These are phyloP conservation scores for Galeopsomyia nigrocyanea DNA, from an alignment of 2,888 invertebrate species.

Conservation along the genomic window DNA sequence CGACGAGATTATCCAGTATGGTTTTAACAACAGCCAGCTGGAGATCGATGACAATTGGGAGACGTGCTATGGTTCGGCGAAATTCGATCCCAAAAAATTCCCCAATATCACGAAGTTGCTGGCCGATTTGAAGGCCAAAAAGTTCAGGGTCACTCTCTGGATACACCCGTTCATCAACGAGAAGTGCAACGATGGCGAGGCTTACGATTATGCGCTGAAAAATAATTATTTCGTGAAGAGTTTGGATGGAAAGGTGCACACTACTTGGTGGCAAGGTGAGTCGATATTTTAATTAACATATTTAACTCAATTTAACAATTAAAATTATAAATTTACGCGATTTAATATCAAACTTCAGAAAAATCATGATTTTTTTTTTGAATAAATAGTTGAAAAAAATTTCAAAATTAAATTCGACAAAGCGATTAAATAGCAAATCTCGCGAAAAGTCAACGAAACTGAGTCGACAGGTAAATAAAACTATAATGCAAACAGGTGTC, in stretches of 20 bases:
- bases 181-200: conserved; percentile 70
- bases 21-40: conserved; percentile 80
- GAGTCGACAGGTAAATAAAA: no score
- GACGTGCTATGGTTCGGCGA: conserved; percentile 85
- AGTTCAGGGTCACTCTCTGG: conserved; percentile 86
- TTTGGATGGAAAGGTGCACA: conserved; percentile 58
- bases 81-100: conserved; percentile 79
- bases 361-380: no score
- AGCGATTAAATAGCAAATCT: no score
- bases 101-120: conserved; percentile 77
- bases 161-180: conserved; percentile 88
- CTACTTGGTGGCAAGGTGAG: conserved; percentile 71
- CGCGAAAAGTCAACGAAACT: no score
- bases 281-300: no score
- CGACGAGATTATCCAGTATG: conserved; percentile 75
- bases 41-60: conserved; percentile 94
- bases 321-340: no score
- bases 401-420: no score
- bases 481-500: conserved; percentile 29
- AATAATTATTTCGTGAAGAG: conserved; percentile 73
- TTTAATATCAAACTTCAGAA: no score
- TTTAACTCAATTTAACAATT: no score
- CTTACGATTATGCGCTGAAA: conserved; percentile 72
- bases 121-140: conserved; percentile 74
- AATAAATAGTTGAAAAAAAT: no score